These are phyloP conservation scores for Archilochus colubris DNA, from an alignment of 2,113 vertebrate genomes.

Conservation along the genomic window DNA sequence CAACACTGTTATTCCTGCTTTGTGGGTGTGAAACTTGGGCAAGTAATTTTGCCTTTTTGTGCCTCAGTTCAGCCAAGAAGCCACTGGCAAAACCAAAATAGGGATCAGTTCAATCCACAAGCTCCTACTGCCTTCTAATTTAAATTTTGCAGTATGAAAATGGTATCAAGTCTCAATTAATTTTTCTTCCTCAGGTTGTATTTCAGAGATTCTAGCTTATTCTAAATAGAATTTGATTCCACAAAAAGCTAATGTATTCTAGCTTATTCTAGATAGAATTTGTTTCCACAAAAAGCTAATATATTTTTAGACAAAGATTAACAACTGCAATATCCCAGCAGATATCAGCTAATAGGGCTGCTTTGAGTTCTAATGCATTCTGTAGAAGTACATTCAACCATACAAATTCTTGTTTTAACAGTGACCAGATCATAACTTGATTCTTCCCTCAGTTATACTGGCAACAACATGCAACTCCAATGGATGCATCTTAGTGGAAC, in stretches of 20 bases:
- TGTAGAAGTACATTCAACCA: background rate
- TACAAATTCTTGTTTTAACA: background rate
- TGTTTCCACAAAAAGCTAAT: background rate
- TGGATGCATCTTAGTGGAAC: background rate
- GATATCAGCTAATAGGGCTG: background rate
- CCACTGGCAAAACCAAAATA: background rate
- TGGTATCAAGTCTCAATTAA: background rate
- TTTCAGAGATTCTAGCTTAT: background rate
- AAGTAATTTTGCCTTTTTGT: background rate
- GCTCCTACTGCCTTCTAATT: background rate
- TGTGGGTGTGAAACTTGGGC: background rate
- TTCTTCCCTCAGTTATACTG: background rate
- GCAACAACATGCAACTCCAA: background rate
- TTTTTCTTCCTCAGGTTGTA: background rate
- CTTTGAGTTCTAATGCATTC: background rate
- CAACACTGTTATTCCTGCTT: background rate
- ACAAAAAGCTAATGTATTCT: background rate
- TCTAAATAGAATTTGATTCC: background rate
- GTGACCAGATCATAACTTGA: background rate
- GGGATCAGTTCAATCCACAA: background rate
- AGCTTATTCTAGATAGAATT: conserved; percentile 10
- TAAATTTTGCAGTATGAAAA: conserved; percentile 20
- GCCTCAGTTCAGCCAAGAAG: conserved; percentile 1
- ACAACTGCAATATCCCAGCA: background rate
- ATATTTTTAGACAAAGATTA: conserved; percentile 11